Base-by-base conservation (phyloP, 2,113 vertebrate species). In the Lepus americanus region DNA sequence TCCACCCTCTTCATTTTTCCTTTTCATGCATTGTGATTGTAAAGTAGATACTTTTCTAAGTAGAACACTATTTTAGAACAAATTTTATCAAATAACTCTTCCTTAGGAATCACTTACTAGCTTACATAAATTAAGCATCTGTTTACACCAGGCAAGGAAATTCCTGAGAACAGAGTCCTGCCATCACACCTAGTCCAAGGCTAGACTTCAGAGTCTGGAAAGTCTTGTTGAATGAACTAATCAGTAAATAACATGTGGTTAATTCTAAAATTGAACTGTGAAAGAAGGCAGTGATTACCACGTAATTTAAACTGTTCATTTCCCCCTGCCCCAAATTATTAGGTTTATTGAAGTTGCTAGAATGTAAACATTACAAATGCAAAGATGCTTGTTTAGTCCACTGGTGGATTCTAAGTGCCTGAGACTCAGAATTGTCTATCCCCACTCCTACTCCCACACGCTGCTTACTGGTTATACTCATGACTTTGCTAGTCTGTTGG, bases 1-100 rank as follows among this genome's bases (percentile, higher is more conserved):
- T 29, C 44, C 1, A 19, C 33, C 3, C 23, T 19, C 84, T 33
- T 90, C 64, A 5, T 53, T 77, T 67, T 87, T 39, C 22, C 25
- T 87, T 87, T 89, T 59, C 17, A 27, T 25, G 23, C 1, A 33
- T 10, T 80, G 16, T 61, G 39, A 23, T 31, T 19, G 6, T 77
- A 84, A 61, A 93, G 20, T 16, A n/a, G 59, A 17, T 64, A 23
- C 83, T 89, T 89, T 86, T 49, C 22, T 39, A 84, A 95, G 44
- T 20, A 80, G 66, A 59, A 59, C 2, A 12, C 19, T 23, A 2
- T 86, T 31, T 13, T 89, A 77, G n/a, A 69, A 39, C 3, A 82
- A 92, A 93, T 53, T 64, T 82, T 87, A 59, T 44, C 17, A 64
- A 89, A 73, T 44, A 55, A 3, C 19, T 69, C 10, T 94, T 72